Evolutionary conservation across 2,797 vertebrate genomes (phyloP), one percentile per base, ranked within the genome.

Genomic region (Artibeus lituratus): DNA sequence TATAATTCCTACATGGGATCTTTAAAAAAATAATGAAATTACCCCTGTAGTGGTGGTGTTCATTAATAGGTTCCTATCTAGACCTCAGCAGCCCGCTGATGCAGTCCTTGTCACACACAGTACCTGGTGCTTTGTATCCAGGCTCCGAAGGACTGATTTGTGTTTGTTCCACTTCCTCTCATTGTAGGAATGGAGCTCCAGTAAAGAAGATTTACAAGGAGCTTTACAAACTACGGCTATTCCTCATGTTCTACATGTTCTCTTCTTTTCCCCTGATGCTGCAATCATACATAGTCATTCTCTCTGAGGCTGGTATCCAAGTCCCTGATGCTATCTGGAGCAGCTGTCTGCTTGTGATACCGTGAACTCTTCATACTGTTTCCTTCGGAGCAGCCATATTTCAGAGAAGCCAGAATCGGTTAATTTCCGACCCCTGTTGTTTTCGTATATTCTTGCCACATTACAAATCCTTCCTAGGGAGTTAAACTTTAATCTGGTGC

Each of bases 1-100:
- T 5, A 88, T 91, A 24, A 88, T 80, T 51, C 76, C 11, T 91
- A 59, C 16, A 22, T n/a, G 57, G 39, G 12, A 51, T 91, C 44
- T 65, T 65, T 16, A 65, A n/a, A 57, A 65, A n/a, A 57, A 11
- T 32, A 82, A 55, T 22, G 44, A 92, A 85, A 70, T 35, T 2
- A 35, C 35, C 69, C 24, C 44, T 29, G 59, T 74, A 22, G 9
- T 32, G 14, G 9, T 32, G 14, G 19, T 47, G 11, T 19, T 37
- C 21, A 55, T 65, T 76, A 24, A 44, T 24, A 81, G 21, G 1
- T n/a, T 42, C 18, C 69, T 22, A 2, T 69, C 7, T 67, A 35
- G 11, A 85, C 35, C 15, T 81, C 16, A 70, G 69, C 19, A 67
- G 49, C 21, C 67, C 53, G 10, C 15, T 81, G 44, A 62, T 35